These are phyloP conservation scores for Panagrolaimus sp. DNA, from an alignment of 1,140 invertebrate species.

Conservation along the genomic window DNA sequence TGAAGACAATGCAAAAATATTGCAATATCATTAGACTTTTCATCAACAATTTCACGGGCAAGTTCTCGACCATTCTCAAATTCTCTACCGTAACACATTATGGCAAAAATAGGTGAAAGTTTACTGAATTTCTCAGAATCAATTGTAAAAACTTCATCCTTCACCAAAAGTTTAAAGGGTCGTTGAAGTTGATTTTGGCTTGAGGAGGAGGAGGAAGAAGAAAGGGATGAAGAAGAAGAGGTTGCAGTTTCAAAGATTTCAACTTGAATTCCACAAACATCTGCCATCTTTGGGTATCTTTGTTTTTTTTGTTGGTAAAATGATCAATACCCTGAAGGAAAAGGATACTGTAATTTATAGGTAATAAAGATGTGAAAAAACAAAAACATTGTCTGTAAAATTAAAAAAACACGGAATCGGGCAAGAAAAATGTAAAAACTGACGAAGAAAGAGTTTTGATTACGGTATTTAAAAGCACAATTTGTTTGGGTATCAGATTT, in stretches of 20 bases:
- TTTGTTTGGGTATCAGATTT: too few species aligned
- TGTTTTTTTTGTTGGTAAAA: too few species aligned
- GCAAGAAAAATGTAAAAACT: too few species aligned
- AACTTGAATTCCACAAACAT: background rate
- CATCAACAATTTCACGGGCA: constrained; percentile 29
- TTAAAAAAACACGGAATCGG: too few species aligned
- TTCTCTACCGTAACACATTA: constrained; percentile 32
- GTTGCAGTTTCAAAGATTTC: too few species aligned
- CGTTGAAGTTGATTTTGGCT: background rate
- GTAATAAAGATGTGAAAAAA: too few species aligned
- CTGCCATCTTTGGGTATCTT: constrained; percentile 2
- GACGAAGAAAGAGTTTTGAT: too few species aligned
- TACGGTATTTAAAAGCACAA: too few species aligned
- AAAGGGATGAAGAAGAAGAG: background rate
- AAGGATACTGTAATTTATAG: too few species aligned
- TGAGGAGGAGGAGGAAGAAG: background rate
- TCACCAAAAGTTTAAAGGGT: constrained; percentile 19
- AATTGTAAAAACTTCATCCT: constrained; percentile 27
- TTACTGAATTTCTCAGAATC: constrained; percentile 26
- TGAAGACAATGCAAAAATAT: constrained; percentile 25
- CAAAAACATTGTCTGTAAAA: too few species aligned
- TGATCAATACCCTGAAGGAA: too few species aligned
- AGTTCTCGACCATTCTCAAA: constrained; percentile 29
- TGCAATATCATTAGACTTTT: constrained; percentile 25
- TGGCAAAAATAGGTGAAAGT: constrained; percentile 29